Conservation (phyloP, 2,888 invertebrate genomes). For the Ephialtes manifestator region DNA sequence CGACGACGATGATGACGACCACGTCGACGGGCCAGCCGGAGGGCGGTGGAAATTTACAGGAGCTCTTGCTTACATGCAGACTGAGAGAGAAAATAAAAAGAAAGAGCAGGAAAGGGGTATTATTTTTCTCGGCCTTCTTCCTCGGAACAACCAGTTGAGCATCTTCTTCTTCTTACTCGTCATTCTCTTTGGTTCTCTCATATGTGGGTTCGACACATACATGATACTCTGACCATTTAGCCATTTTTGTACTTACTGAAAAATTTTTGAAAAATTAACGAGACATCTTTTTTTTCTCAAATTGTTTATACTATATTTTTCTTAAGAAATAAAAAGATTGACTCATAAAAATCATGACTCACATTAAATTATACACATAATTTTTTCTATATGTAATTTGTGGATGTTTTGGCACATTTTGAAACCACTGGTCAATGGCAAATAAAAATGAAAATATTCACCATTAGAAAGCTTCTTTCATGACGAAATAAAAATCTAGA, state of each 20-base stretch:
- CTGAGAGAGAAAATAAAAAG: constrained; percentile 17
- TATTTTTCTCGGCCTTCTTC: constrained; percentile 10
- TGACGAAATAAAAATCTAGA: too few species aligned
- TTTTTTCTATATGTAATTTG: too few species aligned
- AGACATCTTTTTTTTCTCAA: too few species aligned
- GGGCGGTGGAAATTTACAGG: constrained; percentile 23
- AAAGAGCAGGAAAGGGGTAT: constrained; percentile 5
- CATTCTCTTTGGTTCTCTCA: background rate
- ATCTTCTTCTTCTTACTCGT: background rate
- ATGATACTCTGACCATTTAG: background rate
- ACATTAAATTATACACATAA: too few species aligned
- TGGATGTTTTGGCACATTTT: too few species aligned
- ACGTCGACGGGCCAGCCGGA: constrained; percentile 11
- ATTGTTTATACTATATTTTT: too few species aligned
- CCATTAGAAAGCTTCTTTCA: too few species aligned
- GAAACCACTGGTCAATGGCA: too few species aligned
- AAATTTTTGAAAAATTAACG: background rate
- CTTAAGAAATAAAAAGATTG: too few species aligned
- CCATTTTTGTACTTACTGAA: background rate
- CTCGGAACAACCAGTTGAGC: background rate
- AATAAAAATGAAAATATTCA: too few species aligned
- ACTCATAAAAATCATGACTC: too few species aligned
- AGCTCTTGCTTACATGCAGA: constrained; percentile 18
- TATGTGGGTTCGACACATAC: background rate
- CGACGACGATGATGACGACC: constrained; percentile 1